Evolutionary conservation across 2,797 vertebrate genomes (phyloP).

Genomic region (Lates japonicus): DNA sequence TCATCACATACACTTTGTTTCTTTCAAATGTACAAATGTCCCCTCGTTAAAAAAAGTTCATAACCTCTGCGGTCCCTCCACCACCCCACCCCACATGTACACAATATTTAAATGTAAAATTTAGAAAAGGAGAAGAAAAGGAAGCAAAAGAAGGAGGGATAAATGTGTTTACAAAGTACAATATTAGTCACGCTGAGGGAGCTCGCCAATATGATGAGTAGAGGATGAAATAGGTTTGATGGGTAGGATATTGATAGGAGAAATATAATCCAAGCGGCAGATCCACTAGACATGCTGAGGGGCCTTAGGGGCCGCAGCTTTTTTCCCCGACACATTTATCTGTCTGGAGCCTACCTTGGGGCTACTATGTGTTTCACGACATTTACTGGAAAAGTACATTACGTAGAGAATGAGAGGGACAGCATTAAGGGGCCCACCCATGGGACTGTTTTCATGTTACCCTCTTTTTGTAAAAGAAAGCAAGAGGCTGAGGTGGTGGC

Average conservation of each 20-base stretch:
- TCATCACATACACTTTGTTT: constrained; percentile 37
- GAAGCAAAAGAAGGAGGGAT: neutral
- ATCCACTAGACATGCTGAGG: constrained; percentile 55
- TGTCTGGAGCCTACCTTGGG: constrained; percentile 79
- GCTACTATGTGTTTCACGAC: constrained; percentile 69
- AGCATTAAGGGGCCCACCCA: constrained; percentile 78
- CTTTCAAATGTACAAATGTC: constrained; percentile 17
- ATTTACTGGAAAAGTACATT: constrained; percentile 82
- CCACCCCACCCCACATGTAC: neutral
- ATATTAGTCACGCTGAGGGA: constrained; percentile 27
- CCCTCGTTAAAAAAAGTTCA: constrained; percentile 33
- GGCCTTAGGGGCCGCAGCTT: constrained; percentile 34
- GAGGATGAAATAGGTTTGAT: constrained; percentile 37
- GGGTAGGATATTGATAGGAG: constrained; percentile 47
- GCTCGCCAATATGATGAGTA: constrained; percentile 14
- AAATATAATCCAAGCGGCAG: constrained; percentile 69
- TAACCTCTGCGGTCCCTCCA: neutral
- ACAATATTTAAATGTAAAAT: neutral
- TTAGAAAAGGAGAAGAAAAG: constrained; percentile 1
- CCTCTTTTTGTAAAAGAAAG: constrained; percentile 71
- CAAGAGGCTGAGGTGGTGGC: constrained; percentile 71
- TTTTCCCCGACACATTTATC: constrained; percentile 76
- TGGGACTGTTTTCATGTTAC: constrained; percentile 76
- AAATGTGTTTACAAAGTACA: constrained; percentile 35
- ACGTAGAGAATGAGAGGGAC: constrained; percentile 65